A percentile compares a stretch with the other conserved stretches of the same genome.
Evolutionary conservation across 2,888 invertebrate species (phyloP).

Genomic region (Mechanitis messenoides): DNA sequence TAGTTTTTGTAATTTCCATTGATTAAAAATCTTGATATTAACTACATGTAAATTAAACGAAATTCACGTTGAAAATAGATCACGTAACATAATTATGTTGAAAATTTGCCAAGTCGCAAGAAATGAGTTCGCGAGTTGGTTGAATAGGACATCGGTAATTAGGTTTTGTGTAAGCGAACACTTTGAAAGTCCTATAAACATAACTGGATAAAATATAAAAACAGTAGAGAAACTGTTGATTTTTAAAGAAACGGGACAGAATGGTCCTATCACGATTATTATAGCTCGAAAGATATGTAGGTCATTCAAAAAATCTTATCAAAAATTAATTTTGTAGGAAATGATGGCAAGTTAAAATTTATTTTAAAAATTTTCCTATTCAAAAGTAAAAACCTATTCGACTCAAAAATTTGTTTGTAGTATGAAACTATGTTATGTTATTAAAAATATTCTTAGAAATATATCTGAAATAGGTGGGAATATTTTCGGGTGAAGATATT

Average conservation of each 20-base stretch:
- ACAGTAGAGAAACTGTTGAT: not conserved
- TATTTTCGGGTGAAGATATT: too few relatives aligned
- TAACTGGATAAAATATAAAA: slow-evolving; percentile 1
- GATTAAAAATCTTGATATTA: not conserved
- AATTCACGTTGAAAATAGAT: slow-evolving; percentile 9
- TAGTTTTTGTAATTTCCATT: not conserved
- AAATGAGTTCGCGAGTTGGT: slow-evolving; percentile 13
- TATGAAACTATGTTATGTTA: too few relatives aligned
- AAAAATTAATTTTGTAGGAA: too few relatives aligned
- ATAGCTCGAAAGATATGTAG: too few relatives aligned
- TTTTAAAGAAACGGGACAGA: not conserved
- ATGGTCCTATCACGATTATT: too few relatives aligned
- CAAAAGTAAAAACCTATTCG: too few relatives aligned
- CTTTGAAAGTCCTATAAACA: not conserved
- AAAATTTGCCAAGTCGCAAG: slow-evolving; percentile 17
- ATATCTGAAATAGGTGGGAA: too few relatives aligned
- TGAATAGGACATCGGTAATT: slow-evolving; percentile 16
- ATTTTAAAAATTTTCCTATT: too few relatives aligned
- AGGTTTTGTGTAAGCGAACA: not conserved
- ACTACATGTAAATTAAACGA: slow-evolving; percentile 3
- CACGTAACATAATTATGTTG: slow-evolving; percentile 10
- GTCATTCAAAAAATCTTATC: too few relatives aligned
- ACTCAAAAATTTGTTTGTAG: too few relatives aligned
- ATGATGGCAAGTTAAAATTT: too few relatives aligned
- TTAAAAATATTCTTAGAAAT: too few relatives aligned